phyloP scores from a whole-genome alignment of 2,113 vertebrate species.

The Thryonomys swinderianus region DNA sequence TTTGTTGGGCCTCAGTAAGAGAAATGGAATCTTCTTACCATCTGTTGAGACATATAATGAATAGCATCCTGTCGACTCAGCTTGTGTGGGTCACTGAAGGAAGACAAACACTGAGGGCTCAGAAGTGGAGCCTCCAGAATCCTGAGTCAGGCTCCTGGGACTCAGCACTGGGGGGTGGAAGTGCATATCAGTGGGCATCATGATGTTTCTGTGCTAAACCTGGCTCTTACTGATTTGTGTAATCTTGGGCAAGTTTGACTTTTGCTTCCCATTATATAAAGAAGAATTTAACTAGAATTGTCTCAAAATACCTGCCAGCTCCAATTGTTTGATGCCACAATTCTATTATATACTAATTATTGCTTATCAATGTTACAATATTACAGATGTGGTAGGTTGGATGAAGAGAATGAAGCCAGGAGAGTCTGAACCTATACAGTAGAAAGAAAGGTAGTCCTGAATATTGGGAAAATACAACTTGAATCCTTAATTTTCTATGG shows the following conservation, averaged over 20 bases:
- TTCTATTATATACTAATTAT: not conserved
- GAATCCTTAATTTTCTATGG: conserved; percentile 24
- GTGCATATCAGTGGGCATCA: not conserved
- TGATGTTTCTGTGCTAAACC: not conserved
- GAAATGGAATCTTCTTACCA: conserved; percentile 1
- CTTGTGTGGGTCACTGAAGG: conserved; percentile 14
- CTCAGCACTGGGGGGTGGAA: not conserved
- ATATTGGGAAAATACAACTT: conserved; percentile 14
- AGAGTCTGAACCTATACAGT: not conserved
- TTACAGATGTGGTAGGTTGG: conserved; percentile 30
- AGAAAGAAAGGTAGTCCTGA: conserved; percentile 11
- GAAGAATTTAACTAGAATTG: not conserved
- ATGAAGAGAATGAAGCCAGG: not conserved
- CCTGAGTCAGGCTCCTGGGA: not conserved
- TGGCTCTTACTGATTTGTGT: conserved; percentile 33
- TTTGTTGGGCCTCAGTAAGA: conserved; percentile 21
- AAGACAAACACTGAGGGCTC: not conserved
- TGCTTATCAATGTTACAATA: not conserved
- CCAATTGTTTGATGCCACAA: not conserved
- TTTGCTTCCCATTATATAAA: conserved; percentile 60
- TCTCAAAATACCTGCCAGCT: not conserved
- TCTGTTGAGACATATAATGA: conserved; percentile 1
- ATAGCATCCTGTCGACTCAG: conserved; percentile 30
- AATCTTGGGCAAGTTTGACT: conserved; percentile 48
- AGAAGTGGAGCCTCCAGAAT: conserved; percentile 28